phyloP scores from a whole-genome alignment of 2,113 vertebrate genomes.

The Illadopsis cleaveri region DNA sequence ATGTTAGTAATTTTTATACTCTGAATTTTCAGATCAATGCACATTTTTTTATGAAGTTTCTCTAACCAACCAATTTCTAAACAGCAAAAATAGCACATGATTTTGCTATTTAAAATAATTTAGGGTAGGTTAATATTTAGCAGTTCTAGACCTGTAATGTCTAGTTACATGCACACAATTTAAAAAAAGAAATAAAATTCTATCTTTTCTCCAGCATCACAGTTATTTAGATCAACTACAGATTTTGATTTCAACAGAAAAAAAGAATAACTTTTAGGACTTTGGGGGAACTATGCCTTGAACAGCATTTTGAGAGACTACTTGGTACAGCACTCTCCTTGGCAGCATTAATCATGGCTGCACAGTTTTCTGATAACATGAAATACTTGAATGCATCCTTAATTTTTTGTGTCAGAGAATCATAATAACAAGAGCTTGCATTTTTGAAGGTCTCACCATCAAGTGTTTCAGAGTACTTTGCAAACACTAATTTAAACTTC shows the following conservation, averaged over 20 bases:
- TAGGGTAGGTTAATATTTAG: neutral
- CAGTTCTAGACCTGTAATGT: neutral
- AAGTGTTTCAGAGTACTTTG: neutral
- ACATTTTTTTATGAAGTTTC: neutral
- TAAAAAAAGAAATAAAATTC: neutral
- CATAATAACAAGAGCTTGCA: neutral
- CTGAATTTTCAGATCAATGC: neutral
- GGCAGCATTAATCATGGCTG: neutral
- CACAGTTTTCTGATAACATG: neutral
- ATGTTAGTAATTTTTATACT: conserved; percentile 1
- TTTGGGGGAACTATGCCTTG: neutral
- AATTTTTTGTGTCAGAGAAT: neutral
- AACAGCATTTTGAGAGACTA: neutral
- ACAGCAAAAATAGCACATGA: neutral
- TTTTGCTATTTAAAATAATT: neutral
- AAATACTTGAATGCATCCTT: neutral
- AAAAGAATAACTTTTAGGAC: neutral
- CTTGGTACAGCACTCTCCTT: neutral
- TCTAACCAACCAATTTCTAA: neutral
- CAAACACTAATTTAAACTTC: neutral
- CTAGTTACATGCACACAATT: neutral
- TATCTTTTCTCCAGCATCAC: neutral
- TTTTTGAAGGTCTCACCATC: neutral
- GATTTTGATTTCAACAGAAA: neutral
- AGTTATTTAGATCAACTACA: neutral